phyloP scores from a whole-genome alignment of 2,888 invertebrate species.

The Lamellibrachia columna region DNA sequence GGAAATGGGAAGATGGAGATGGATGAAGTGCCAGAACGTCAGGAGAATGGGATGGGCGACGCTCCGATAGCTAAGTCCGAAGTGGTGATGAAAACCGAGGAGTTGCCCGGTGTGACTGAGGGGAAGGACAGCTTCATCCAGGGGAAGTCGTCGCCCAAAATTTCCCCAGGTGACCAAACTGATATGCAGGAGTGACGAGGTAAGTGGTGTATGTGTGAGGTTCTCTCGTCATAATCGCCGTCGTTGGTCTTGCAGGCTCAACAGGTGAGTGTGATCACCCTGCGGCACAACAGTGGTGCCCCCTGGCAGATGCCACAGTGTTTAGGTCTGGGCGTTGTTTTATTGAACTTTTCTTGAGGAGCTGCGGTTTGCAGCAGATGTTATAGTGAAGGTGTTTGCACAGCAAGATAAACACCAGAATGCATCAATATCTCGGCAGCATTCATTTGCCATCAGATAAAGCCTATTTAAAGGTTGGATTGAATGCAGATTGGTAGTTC shows the following conservation, averaged over 20 bases:
- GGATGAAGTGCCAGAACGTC: background rate
- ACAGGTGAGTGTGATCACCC: background rate
- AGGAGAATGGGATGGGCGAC: background rate
- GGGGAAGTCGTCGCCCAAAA: background rate
- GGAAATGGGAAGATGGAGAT: background rate
- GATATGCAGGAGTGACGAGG: background rate
- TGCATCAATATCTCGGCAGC: no score
- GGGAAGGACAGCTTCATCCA: background rate
- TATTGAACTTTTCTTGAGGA: background rate
- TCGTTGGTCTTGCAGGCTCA: background rate
- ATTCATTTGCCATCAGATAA: no score
- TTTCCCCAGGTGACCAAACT: conserved; percentile 3
- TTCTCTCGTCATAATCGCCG: conserved; percentile 1
- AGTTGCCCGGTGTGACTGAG: background rate
- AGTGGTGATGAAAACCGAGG: no score
- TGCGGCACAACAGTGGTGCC: background rate
- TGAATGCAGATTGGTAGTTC: no score
- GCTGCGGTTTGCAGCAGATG: background rate
- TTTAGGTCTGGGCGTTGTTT: background rate
- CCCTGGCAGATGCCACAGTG: background rate
- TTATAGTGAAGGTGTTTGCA: no score
- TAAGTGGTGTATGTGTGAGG: background rate
- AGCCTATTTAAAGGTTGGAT: no score
- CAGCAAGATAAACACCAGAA: no score
- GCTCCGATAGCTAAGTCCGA: background rate